A percentile compares a stretch with the other conserved stretches of the same genome.
phyloP scores from a whole-genome alignment of 1,140 invertebrate genomes.

The Anastatus disparis region DNA sequence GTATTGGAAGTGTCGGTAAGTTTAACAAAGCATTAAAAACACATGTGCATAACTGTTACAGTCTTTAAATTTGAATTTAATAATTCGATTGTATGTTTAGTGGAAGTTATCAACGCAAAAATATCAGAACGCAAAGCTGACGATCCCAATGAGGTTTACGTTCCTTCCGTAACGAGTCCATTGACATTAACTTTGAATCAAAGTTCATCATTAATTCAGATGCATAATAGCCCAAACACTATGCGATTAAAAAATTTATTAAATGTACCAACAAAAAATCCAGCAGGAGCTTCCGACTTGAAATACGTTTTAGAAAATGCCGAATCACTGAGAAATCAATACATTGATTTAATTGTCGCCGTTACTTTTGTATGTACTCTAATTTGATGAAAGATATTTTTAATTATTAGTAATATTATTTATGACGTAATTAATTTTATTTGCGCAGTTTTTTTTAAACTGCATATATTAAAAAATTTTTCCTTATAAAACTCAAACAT shows the following conservation, averaged over 20 bases:
- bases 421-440: not conserved
- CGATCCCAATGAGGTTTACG: constrained; percentile 69
- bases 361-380: constrained; percentile 62
- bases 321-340: constrained; percentile 58
- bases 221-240: constrained; percentile 67
- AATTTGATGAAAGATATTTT: not conserved
- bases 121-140: constrained; percentile 67
- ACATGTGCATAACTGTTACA: not conserved
- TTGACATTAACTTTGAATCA: constrained; percentile 72
- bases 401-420: not conserved
- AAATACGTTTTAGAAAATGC: constrained; percentile 56
- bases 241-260: constrained; percentile 66
- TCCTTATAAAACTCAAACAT: not conserved
- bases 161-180: constrained; percentile 72
- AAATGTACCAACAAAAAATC: constrained; percentile 70
- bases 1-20: constrained; percentile 74
- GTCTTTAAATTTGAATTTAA: not conserved
- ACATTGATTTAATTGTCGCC: constrained; percentile 61
- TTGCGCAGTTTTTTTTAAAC: no score
- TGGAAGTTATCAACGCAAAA: constrained; percentile 72
- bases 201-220: constrained; percentile 68
- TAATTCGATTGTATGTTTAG: constrained; percentile 60
- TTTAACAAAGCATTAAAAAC: no score
- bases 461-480: no score
- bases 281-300: constrained; percentile 48